Evolutionary conservation across 2,888 invertebrate genomes (phyloP), one percentile per base, ranked within the genome.

Genomic region (Platycheirus rosarum): DNA sequence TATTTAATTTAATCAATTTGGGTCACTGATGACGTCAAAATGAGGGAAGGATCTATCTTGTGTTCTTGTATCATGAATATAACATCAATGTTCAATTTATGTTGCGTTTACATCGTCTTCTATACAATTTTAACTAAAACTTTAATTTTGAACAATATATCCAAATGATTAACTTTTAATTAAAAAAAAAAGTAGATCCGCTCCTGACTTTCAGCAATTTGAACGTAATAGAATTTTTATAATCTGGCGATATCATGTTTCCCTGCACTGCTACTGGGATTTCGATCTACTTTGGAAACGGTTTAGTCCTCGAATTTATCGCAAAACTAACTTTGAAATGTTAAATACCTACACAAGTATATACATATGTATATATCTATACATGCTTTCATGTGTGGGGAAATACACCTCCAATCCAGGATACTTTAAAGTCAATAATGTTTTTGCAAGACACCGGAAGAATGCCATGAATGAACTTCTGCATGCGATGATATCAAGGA

Each of bases 231-330:
- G 66, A 70, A 65, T 80, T 70, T 46, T 60, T 32, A 76, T 80
- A 76, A 66, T 76, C 65, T 32, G 51, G 66, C 65, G 48, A 65
- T 80, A 70, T 62, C 35, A 66, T 60, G 66, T 76, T 76, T 44
- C 60, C 53, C 23, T 8, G 49, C 37, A 51, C 29, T 32, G 29
- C 29, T 32, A 4, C 6, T 29, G 46, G 48, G 65, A 48, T 55
- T 68, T 60, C 20, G 66, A 68, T 74, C 71, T 71, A 62, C 42
- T 51, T 65, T 65, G 18, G 14, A 62, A 71, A 35, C 29, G 46
- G 46, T 80, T 76, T 51, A 70, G 60, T 80, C 51, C 51, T 48
- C 46, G 44, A 46, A 65, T 53, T 51, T 26, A 20, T 42, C 16
- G 32, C 16, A 60, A n/a, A 40, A 13, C n/a, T 40, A 1, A 40